phyloP scores from a whole-genome alignment of 2,797 vertebrate genomes.

The Hapalemur alaotrensis region DNA sequence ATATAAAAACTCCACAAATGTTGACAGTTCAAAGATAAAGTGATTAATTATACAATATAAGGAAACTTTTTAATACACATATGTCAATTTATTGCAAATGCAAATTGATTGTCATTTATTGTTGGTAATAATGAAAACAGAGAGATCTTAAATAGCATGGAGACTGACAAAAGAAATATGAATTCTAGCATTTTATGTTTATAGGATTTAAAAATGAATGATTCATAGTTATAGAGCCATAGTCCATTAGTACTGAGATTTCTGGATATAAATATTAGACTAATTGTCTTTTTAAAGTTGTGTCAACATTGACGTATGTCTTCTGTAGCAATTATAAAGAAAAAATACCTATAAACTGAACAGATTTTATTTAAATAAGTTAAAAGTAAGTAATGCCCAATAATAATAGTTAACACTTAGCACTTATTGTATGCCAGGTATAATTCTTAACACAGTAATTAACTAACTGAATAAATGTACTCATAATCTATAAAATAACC shows the following conservation, averaged over 20 bases:
- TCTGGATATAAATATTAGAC: not conserved
- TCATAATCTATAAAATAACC: not conserved
- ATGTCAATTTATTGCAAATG: not conserved
- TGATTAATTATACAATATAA: constrained; percentile 56
- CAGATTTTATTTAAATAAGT: not conserved
- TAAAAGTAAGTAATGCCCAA: not conserved
- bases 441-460: not conserved
- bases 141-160: not conserved
- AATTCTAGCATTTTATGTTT: not conserved
- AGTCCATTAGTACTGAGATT: not conserved
- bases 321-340: not conserved
- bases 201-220: not conserved
- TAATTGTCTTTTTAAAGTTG: not conserved
- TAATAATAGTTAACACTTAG: not conserved
- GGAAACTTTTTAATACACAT: not conserved
- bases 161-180: not conserved
- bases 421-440: not conserved
- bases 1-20: not conserved
- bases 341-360: not conserved
- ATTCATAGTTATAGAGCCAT: not conserved
- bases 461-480: not conserved
- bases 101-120: constrained; percentile 2
- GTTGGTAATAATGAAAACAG: not conserved
- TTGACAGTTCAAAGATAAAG: constrained; percentile 45
- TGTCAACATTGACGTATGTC: not conserved